Evolutionary conservation across 2,113 vertebrate genomes (phyloP).

Genomic region (Chlamydotis undulata): DNA sequence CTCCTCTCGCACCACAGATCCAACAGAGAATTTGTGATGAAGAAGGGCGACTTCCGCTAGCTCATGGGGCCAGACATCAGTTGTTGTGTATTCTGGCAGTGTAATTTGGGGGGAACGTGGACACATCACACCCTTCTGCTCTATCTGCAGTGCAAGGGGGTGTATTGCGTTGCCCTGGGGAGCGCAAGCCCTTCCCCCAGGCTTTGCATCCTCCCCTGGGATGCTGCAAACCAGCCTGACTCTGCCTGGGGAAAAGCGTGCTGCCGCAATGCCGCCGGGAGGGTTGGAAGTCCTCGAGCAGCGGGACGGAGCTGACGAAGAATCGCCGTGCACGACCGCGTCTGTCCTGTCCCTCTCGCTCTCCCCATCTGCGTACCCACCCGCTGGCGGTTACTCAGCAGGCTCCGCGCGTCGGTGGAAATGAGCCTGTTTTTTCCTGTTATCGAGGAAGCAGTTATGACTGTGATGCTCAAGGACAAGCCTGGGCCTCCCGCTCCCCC

Average conservation of each 20-base stretch:
- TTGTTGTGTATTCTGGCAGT: too few species aligned
- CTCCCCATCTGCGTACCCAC: not conserved
- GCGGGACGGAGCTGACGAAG: not conserved
- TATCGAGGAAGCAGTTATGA: not conserved
- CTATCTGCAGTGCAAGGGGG: not conserved
- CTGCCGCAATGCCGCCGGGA: fast-evolving
- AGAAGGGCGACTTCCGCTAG: not conserved
- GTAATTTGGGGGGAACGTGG: not conserved
- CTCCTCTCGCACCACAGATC: not conserved
- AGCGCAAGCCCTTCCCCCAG: not conserved
- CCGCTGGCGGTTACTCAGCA: not conserved
- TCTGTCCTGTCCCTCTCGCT: not conserved
- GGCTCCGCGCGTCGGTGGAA: not conserved
- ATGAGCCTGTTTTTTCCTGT: constrained; percentile 1
- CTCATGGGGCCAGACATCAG: fast-evolving
- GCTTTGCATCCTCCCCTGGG: not conserved
- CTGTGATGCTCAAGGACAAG: constrained; percentile 53
- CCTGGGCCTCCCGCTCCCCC: not conserved
- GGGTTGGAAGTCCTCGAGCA: not conserved
- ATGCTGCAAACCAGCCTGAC: not conserved
- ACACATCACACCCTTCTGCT: not conserved
- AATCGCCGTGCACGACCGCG: not conserved
- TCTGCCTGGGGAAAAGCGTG: not conserved
- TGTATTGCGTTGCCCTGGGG: not conserved
- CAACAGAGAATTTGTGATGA: not conserved